Evolutionary conservation across 2,113 vertebrate genomes (phyloP).

Genomic region (Alethe diademata): DNA sequence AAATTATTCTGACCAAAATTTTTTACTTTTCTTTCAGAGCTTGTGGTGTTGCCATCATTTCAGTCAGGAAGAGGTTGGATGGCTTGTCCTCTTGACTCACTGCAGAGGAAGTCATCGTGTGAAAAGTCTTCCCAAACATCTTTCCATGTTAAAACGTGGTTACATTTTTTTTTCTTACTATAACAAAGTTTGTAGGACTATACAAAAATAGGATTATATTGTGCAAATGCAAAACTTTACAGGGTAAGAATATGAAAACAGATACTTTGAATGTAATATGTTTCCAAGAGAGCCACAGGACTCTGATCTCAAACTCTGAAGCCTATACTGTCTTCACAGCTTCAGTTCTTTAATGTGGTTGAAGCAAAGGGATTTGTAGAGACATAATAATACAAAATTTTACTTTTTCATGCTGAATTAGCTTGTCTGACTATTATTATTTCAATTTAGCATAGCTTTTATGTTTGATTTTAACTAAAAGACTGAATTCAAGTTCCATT

Average conservation of each 20-base stretch:
- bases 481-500: background rate
- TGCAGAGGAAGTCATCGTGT: background rate
- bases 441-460: background rate
- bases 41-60: background rate
- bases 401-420: background rate
- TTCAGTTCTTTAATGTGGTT: background rate
- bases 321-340: fast-evolving
- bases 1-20: background rate
- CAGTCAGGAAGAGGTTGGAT: background rate
- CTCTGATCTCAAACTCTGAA: background rate
- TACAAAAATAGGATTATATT: background rate
- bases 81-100: background rate
- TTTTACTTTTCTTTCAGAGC: background rate
- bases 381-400: background rate
- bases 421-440: background rate
- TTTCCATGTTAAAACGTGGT: background rate
- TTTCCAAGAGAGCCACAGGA: background rate
- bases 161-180: background rate
- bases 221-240: background rate
- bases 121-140: background rate
- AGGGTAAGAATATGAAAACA: background rate
- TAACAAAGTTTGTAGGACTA: background rate
- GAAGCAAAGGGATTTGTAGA: background rate
- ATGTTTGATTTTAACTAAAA: background rate
- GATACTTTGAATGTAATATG: background rate